Evolutionary conservation across 2,797 vertebrate species (phyloP), one percentile per base, ranked within the genome.

Genomic region (Gallinago stenura): DNA sequence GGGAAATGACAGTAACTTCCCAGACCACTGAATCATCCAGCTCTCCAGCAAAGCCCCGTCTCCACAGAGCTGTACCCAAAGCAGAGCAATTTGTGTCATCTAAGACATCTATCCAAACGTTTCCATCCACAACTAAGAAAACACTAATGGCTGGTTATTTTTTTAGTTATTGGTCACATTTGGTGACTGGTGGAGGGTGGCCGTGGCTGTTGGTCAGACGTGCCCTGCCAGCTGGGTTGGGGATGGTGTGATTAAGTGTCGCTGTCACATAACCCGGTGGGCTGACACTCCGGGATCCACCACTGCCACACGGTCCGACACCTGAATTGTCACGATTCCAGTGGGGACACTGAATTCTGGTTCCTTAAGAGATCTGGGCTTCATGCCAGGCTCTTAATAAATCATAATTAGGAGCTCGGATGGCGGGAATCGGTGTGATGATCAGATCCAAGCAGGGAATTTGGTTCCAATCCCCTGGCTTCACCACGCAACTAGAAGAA

Each of bases 361-460:
- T 37, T 88, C 94, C 93, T 95, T 17, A 75, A 76, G 69, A 90
- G 54, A 72, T 28, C 93, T 65, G 83, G 89, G 91, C 93, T 83
- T 54, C 76, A 8, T n/a, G 85, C 87, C 91, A 94, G 84, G 68
- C 26, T 88, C 75, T 90, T 79, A 88, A 76, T 88, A 95, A 96
- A 89, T 91, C 83, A 72, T 81, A 86, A 95, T 88, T 76, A 76
- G 89, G 76, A 94, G 62, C 69, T 95, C 89, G 81, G 84, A 86
- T 82, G 85, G 83, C 5, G 0, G 33, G 76, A 87, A 82, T n/a
- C 62, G 92, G 46, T 78, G 24, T 11, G 78, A 76, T 33, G 35
- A 51, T 76, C 39, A 51, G 78, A 91, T 70, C 76, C 73, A 94
- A 92, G 93, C 83, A 87, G n/a, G 35, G 64, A 96, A 68, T 81